Evolutionary conservation across 23 tunicate genomes (phyloP).

Genomic region (Corella eumyota): DNA sequence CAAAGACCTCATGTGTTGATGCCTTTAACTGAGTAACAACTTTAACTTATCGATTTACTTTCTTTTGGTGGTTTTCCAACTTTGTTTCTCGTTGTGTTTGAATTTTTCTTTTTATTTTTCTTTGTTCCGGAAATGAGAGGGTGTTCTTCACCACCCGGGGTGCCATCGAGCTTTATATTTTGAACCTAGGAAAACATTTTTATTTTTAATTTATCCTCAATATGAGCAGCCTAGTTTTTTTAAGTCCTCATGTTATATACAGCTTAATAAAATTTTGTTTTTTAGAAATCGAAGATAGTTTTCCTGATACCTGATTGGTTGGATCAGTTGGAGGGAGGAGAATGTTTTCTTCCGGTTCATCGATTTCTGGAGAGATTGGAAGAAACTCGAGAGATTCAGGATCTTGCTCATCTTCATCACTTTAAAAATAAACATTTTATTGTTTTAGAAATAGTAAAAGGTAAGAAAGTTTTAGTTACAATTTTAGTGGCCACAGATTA

Average conservation of each 20-base stretch:
- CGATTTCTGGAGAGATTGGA: slow-evolving; percentile 92
- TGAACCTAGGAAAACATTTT: slow-evolving; percentile 46
- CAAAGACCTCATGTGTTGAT: too few species aligned
- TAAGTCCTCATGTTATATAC: too few species aligned
- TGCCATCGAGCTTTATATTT: slow-evolving; percentile 51
- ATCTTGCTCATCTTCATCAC: slow-evolving; percentile 88
- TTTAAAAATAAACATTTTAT: slow-evolving; percentile 3
- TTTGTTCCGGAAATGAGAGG: slow-evolving; percentile 55
- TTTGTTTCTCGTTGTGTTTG: slow-evolving; percentile 11
- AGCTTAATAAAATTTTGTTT: too few species aligned
- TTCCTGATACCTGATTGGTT: slow-evolving; percentile 39
- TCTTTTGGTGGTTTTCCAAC: slow-evolving; percentile 38
- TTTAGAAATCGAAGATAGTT: too few species aligned
- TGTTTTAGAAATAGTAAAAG: not conserved
- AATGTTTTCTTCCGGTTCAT: slow-evolving; percentile 92
- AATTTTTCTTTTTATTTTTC: slow-evolving; percentile 24
- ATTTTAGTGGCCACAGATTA: too few species aligned
- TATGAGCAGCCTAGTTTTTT: too few species aligned
- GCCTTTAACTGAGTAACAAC: too few species aligned
- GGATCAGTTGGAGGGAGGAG: slow-evolving; percentile 77
- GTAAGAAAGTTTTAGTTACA: not conserved
- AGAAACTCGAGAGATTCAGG: slow-evolving; percentile 67
- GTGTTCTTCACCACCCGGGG: slow-evolving; percentile 66
- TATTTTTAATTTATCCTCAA: too few species aligned
- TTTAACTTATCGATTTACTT: too few species aligned